Conservation (phyloP, 2,113 vertebrate species). For the Gadus chalcogrammus region DNA sequence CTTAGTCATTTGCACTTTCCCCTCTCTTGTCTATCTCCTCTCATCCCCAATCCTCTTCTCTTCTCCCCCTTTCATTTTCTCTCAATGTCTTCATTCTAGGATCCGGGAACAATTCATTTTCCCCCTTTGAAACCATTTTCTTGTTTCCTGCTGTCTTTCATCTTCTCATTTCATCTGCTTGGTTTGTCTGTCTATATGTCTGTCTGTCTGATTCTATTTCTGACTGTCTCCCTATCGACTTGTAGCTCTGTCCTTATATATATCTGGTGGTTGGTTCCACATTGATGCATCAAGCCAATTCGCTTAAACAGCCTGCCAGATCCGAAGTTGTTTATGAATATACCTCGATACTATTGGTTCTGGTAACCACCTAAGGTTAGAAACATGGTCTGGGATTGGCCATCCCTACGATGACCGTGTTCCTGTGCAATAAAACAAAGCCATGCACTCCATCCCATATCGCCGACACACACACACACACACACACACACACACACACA, state of each 20-base stretch:
- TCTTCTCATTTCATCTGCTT: conserved; percentile 4
- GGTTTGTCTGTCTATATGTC: background rate
- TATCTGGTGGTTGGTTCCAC: background rate
- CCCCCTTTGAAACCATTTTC: background rate
- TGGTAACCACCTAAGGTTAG: background rate
- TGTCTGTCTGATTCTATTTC: background rate
- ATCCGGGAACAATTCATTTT: no score
- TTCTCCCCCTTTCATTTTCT: background rate
- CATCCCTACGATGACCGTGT: background rate
- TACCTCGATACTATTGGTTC: background rate
- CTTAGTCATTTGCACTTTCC: background rate
- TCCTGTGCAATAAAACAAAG: background rate
- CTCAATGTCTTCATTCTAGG: no score
- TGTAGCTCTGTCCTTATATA: background rate
- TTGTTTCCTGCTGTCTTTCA: conserved; percentile 12
- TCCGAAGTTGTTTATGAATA: background rate
- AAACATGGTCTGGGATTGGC: background rate
- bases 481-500: background rate
- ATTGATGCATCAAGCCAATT: background rate
- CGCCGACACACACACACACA: no score
- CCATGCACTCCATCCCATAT: background rate
- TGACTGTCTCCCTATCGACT: background rate
- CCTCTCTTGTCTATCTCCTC: background rate
- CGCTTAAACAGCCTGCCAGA: no score
- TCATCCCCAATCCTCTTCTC: background rate